Evolutionary conservation across 2,797 vertebrate genomes (phyloP).

Genomic region (Sebastes alutus): DNA sequence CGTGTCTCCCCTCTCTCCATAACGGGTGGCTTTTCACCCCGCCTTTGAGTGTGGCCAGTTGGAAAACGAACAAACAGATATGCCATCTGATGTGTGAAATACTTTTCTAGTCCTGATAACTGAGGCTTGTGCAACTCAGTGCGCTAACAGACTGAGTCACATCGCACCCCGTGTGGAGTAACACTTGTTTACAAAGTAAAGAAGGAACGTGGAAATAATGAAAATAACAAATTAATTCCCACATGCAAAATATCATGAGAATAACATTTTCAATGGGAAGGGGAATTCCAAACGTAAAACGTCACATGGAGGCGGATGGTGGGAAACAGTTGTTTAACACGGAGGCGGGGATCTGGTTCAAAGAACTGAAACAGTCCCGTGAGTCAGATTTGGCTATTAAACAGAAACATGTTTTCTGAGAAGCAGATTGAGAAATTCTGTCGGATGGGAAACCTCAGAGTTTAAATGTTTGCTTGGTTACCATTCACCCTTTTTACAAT

Average conservation of each 20-base stretch:
- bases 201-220: neutral
- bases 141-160: neutral
- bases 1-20: neutral
- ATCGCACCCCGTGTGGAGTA: neutral
- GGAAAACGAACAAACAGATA: neutral
- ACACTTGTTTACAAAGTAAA: neutral
- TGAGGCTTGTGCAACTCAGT: neutral
- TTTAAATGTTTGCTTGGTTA: neutral
- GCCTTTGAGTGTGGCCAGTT: neutral
- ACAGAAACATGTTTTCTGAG: conserved; percentile 54
- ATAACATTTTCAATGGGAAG: neutral
- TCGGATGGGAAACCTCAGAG: conserved; percentile 35
- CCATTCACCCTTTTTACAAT: neutral
- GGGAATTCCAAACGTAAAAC: conserved; percentile 44
- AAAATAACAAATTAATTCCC: conserved; percentile 22
- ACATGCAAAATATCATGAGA: conserved; percentile 22
- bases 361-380: conserved; percentile 44
- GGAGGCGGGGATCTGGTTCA: conserved; percentile 37
- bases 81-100: neutral
- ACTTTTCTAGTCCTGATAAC: neutral
- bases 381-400: conserved; percentile 57
- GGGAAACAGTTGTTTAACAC: conserved; percentile 58
- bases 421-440: conserved; percentile 25
- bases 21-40: neutral
- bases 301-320: conserved; percentile 42